Evolutionary conservation across 1,140 invertebrate species (phyloP).

Genomic region (Micrasema longulum): DNA sequence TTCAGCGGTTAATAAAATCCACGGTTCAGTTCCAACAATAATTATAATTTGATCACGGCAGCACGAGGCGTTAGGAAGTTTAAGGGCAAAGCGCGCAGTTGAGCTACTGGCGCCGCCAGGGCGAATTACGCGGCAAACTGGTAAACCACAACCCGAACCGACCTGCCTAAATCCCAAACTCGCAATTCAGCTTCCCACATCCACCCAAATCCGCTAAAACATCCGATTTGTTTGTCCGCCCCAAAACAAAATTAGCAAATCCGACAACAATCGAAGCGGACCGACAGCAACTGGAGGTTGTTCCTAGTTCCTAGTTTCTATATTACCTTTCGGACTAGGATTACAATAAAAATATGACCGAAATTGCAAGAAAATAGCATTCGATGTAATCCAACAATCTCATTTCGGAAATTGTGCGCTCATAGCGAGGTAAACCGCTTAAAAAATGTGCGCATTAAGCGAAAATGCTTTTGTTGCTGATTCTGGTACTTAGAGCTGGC

Average conservation of each 20-base stretch:
- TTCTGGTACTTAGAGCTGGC: conserved; percentile 9
- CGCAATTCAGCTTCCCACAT: conserved; percentile 40
- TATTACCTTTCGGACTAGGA: too few species aligned
- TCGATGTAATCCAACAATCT: conserved; percentile 41
- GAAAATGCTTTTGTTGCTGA: conserved; percentile 28
- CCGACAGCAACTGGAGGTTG: neutral
- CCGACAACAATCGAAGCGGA: conserved; percentile 28
- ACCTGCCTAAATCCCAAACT: conserved; percentile 30
- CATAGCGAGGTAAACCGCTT: conserved; percentile 33
- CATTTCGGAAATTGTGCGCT: conserved; percentile 19
- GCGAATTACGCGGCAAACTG: conserved; percentile 5
- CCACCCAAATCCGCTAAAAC: conserved; percentile 32
- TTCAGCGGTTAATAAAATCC: too few species aligned
- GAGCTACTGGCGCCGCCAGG: neutral
- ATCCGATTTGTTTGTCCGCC: conserved; percentile 43
- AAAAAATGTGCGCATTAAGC: conserved; percentile 32
- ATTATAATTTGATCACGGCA: neutral
- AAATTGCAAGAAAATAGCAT: conserved; percentile 33
- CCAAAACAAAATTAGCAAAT: conserved; percentile 47
- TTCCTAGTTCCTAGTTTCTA: neutral
- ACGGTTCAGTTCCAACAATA: too few species aligned
- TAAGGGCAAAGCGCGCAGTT: conserved; percentile 7
- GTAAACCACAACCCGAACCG: conserved; percentile 15
- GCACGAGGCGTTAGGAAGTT: neutral
- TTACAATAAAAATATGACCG: conserved; percentile 27